Conservation (phyloP, 2,888 invertebrate genomes). For the Harmothoe impar region DNA sequence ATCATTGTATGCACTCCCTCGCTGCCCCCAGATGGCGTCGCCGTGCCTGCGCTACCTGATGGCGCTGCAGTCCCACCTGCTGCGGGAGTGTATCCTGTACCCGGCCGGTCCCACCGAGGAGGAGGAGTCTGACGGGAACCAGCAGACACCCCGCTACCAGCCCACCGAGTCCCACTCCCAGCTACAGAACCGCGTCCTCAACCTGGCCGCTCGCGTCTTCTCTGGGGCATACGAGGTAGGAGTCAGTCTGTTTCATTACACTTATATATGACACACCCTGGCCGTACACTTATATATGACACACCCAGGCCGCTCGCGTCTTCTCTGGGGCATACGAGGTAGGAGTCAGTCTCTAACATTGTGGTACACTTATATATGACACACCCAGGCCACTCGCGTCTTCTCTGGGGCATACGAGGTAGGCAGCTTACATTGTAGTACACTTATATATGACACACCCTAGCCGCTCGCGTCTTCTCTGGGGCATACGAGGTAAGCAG, state of each 20-base stretch:
- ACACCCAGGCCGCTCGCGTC: constrained; percentile 77
- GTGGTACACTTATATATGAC: no score
- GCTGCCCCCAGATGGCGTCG: constrained; percentile 72
- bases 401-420: constrained; percentile 73
- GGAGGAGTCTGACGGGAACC: neutral
- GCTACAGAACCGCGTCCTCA: constrained; percentile 74
- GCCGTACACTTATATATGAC: no score
- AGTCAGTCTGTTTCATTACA: neutral
- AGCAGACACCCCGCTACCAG: constrained; percentile 68
- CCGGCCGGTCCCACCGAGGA: constrained; percentile 67
- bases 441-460: no score
- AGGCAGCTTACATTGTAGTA: neutral
- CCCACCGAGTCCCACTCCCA: constrained; percentile 64
- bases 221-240: constrained; percentile 70
- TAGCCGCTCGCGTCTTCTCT: constrained; percentile 78
- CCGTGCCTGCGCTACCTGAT: constrained; percentile 80
- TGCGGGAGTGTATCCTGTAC: constrained; percentile 77
- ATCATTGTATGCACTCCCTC: no score
- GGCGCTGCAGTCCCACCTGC: constrained; percentile 80
- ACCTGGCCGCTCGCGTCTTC: constrained; percentile 78
- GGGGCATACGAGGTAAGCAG: constrained; percentile 71
- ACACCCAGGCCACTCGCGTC: constrained; percentile 76
- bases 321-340: constrained; percentile 73
- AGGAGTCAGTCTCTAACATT: no score
- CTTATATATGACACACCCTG: no score